These are phyloP conservation scores for Cantharis lateralis DNA, from an alignment of 2,888 invertebrate genomes.

Conservation along the genomic window DNA sequence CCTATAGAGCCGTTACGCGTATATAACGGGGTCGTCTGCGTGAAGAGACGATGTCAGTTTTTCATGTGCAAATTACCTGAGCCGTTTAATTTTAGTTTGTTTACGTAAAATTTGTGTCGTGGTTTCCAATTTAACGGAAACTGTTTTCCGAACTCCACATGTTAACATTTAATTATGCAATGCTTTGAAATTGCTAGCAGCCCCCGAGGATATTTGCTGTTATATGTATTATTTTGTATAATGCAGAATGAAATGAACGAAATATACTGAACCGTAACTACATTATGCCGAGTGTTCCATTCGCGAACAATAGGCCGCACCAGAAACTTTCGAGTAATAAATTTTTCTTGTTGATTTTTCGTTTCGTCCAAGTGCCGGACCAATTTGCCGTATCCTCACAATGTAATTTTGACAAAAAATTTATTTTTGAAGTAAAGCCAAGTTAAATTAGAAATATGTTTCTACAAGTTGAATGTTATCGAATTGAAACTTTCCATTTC, in stretches of 20 bases:
- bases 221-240: not conserved
- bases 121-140: not conserved
- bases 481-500: constrained; percentile 5
- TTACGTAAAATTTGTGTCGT: not conserved
- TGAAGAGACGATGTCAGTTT: too few relatives aligned
- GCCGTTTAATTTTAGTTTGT: not conserved
- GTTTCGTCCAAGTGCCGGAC: not conserved
- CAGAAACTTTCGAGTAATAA: not conserved
- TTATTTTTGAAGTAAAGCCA: not conserved
- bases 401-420: not conserved
- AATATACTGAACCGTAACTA: not conserved
- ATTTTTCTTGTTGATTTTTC: not conserved
- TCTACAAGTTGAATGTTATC: not conserved
- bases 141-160: not conserved
- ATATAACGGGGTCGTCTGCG: too few relatives aligned
- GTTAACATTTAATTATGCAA: not conserved
- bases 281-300: not conserved
- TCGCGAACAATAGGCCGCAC: not conserved
- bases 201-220: not conserved
- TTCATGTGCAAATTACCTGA: not conserved
- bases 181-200: not conserved
- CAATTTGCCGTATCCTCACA: not conserved
- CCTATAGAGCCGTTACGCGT: too few relatives aligned
- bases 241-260: not conserved
- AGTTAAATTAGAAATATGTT: not conserved